phyloP scores from a whole-genome alignment of 2,113 vertebrate genomes.

The Notarius lentiginosus region DNA sequence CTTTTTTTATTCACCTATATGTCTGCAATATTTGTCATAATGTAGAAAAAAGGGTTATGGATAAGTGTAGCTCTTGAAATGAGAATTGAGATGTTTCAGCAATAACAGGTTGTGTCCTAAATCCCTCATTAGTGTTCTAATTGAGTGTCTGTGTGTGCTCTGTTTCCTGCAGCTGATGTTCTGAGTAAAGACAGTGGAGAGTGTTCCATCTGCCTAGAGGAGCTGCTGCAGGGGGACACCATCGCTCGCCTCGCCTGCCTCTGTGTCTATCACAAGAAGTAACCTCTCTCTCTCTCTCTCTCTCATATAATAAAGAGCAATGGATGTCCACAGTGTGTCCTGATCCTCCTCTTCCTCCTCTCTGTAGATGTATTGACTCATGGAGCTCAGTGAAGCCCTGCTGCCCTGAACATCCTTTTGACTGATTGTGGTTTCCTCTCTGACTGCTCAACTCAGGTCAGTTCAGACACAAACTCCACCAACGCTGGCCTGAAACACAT shows the following conservation, averaged over 20 bases:
- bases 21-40: neutral
- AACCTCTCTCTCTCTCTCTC: conserved; percentile 21
- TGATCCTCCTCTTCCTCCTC: conserved; percentile 4
- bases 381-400: conserved; percentile 80
- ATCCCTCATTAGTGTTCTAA: neutral
- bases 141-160: neutral
- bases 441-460: conserved; percentile 68
- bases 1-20: neutral
- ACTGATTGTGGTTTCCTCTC: conserved; percentile 64
- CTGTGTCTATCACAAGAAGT: conserved; percentile 81
- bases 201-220: conserved; percentile 78
- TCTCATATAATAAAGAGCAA: neutral
- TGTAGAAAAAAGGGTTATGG: neutral
- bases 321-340: neutral
- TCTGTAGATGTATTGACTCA: conserved; percentile 75
- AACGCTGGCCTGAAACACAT: neutral
- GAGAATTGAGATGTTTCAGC: neutral
- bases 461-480: neutral
- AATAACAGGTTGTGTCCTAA: neutral
- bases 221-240: conserved; percentile 75
- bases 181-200: conserved; percentile 79
- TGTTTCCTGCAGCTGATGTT: conserved; percentile 69
- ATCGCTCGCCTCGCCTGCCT: conserved; percentile 78
- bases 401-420: conserved; percentile 79
- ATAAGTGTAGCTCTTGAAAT: neutral